These are phyloP conservation scores for Cossypha niveicapilla DNA, from an alignment of 2,797 vertebrate genomes.

Conservation along the genomic window DNA sequence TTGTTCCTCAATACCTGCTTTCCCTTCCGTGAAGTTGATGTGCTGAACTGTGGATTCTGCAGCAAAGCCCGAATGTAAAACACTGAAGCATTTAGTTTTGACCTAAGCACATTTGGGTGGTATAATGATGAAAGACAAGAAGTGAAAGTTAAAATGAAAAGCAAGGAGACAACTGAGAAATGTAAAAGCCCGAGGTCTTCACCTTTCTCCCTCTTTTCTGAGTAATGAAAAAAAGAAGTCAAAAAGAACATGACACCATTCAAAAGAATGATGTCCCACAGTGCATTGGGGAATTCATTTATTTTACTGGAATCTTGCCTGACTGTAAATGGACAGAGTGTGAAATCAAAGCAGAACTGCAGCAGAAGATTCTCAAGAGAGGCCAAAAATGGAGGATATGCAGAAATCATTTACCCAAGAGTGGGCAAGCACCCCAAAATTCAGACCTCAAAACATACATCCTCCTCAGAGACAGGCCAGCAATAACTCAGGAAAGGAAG, in stretches of 20 bases:
- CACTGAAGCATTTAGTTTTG: not conserved
- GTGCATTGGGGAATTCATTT: not conserved
- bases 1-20: not conserved
- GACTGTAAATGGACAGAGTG: constrained; percentile 49
- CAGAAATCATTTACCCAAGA: not conserved
- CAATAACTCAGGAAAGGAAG: not conserved
- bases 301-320: constrained; percentile 19
- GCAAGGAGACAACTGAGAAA: constrained; percentile 37
- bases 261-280: constrained; percentile 24
- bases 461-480: not conserved
- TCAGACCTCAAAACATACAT: not conserved
- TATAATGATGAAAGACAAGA: constrained; percentile 50
- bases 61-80: not conserved
- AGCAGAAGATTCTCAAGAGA: not conserved
- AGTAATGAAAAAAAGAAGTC: constrained; percentile 14
- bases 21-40: not conserved
- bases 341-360: constrained; percentile 68
- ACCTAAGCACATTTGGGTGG: not conserved
- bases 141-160: constrained; percentile 39
- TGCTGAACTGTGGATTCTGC: not conserved
- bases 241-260: constrained; percentile 9
- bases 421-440: not conserved
- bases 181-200: constrained; percentile 33
- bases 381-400: not conserved
- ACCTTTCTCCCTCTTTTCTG: constrained; percentile 33